Evolutionary conservation across 2,113 vertebrate genomes (phyloP).

Genomic region (Rhegmatorhina hoffmannsi): DNA sequence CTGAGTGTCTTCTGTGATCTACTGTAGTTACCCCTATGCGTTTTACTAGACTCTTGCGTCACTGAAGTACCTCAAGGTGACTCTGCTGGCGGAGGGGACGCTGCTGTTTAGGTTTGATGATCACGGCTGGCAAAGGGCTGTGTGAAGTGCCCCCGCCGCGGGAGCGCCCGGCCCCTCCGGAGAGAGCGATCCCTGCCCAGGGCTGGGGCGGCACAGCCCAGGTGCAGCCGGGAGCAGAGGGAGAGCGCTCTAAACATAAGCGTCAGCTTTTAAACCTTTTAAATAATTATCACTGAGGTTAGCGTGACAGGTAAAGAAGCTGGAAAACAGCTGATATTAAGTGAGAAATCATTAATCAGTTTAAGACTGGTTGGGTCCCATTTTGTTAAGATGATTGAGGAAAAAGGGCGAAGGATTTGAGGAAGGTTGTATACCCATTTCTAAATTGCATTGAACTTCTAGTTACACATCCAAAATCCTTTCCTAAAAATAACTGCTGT

Average conservation of each 20-base stretch:
- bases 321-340: background rate
- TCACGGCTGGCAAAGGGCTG: background rate
- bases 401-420: background rate
- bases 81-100: background rate
- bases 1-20: background rate
- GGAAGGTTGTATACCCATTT: background rate
- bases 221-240: background rate
- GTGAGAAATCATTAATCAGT: background rate
- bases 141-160: background rate
- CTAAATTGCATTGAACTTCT: background rate
- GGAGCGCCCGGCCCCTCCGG: background rate
- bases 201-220: background rate
- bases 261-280: background rate
- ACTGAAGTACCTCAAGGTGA: background rate
- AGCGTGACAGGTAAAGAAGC: background rate
- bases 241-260: accelerated
- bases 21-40: background rate
- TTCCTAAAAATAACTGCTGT: background rate
- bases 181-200: background rate
- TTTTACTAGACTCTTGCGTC: background rate
- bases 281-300: background rate
- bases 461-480: background rate
- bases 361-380: background rate
- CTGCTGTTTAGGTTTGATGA: accelerated
- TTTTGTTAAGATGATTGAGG: background rate